Conservation (phyloP, 2,888 invertebrate genomes). For the Pyrgus malvae region DNA sequence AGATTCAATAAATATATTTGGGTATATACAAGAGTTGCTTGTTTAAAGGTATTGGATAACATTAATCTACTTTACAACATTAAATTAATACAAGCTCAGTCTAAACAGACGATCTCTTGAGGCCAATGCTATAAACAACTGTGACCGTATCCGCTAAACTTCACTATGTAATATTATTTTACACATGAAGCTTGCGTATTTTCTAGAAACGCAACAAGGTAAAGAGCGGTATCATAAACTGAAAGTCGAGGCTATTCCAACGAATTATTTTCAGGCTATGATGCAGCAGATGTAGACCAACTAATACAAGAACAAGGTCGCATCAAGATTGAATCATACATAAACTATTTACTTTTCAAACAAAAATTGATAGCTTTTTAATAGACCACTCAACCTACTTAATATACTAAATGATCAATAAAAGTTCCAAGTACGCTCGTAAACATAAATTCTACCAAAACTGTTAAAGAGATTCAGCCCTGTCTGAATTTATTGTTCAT, state of each 20-base stretch:
- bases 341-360: conserved; percentile 10
- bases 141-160: neutral
- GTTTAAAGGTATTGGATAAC: too few species aligned
- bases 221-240: conserved; percentile 51
- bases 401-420: too few species aligned
- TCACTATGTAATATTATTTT: conserved; percentile 1
- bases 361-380: conserved; percentile 9
- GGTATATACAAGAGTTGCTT: too few species aligned
- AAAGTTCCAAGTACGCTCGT: too few species aligned
- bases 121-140: neutral
- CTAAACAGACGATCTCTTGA: neutral
- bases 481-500: too few species aligned
- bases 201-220: conserved; percentile 42
- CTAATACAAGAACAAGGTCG: conserved; percentile 48
- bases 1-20: too few species aligned
- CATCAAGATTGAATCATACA: conserved; percentile 42
- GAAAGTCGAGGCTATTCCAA: conserved; percentile 52
- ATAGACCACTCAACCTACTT: neutral
- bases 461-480: too few species aligned
- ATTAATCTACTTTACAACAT: too few species aligned
- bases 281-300: conserved; percentile 51
- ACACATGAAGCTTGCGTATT: neutral
- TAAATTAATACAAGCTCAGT: too few species aligned
- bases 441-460: too few species aligned
- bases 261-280: conserved; percentile 67